Conservation (phyloP, 64 coral and sea anemone genomes). For the Montipora capricornis region DNA sequence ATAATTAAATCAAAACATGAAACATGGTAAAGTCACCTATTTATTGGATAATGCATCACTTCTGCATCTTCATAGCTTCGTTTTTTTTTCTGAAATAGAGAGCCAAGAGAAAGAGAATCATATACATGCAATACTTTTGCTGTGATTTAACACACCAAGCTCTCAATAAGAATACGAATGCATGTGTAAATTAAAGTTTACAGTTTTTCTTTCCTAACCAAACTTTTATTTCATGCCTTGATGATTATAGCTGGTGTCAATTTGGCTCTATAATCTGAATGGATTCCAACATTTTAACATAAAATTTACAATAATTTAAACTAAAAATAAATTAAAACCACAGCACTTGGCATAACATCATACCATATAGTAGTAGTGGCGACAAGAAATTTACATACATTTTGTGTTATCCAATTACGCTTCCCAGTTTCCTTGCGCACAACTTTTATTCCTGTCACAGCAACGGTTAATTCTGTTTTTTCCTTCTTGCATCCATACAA, state of each 20-base stretch:
- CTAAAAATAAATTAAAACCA: no score
- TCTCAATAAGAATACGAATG: neutral
- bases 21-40: conserved; percentile 56
- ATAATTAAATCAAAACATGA: neutral
- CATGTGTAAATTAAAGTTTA: no score
- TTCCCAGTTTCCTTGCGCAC: conserved; percentile 35
- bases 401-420: conserved; percentile 32
- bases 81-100: conserved; percentile 70
- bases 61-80: conserved; percentile 67
- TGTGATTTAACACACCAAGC: neutral
- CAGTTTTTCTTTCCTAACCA: no score
- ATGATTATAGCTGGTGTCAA: no score
- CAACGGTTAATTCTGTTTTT: conserved; percentile 24
- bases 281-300: no score
- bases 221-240: no score
- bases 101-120: neutral
- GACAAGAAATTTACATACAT: neutral
- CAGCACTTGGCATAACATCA: no score
- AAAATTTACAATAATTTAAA: no score
- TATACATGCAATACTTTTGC: neutral
- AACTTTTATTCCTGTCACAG: conserved; percentile 57
- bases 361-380: neutral
- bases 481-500: conserved; percentile 60
- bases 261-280: no score
- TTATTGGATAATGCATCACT: conserved; percentile 80